phyloP scores from a whole-genome alignment of 2,888 invertebrate species.

The Bugulina stolonifera region DNA sequence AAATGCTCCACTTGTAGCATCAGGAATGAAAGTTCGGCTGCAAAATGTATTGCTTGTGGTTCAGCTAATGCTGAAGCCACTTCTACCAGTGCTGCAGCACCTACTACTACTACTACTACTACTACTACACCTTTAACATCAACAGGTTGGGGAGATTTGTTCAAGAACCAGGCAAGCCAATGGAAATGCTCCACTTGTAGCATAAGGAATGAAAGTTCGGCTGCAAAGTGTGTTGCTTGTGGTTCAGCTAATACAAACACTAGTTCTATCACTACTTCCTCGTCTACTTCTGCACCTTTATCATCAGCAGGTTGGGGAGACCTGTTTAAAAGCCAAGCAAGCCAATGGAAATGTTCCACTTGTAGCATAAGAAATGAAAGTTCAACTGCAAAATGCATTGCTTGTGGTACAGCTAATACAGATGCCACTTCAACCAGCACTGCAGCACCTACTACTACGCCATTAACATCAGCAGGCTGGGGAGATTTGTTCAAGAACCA shows the following conservation, averaged over 20 bases:
- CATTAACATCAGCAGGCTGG: background rate
- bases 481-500: background rate
- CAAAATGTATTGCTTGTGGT: constrained; percentile 3
- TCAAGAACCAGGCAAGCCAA: background rate
- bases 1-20: background rate
- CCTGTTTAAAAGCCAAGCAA: background rate
- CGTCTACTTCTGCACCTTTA: background rate
- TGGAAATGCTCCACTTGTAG: background rate
- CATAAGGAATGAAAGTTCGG: background rate
- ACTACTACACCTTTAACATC: background rate
- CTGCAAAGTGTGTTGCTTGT: background rate
- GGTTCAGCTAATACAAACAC: background rate
- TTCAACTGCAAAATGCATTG: background rate
- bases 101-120: background rate
- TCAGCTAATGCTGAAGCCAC: background rate
- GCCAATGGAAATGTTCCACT: background rate
- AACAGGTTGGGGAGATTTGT: background rate
- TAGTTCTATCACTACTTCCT: background rate
- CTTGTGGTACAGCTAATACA: background rate
- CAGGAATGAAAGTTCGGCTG: background rate
- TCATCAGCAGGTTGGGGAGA: background rate
- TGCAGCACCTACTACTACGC: background rate
- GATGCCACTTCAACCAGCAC: too few relatives aligned
- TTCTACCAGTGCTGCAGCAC: background rate
- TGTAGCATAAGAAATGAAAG: background rate